Percentiles rank a stretch among this genome's conserved stretches.
phyloP scores from a whole-genome alignment of 2,797 vertebrate species.

The Petrocephalus sullivani region DNA sequence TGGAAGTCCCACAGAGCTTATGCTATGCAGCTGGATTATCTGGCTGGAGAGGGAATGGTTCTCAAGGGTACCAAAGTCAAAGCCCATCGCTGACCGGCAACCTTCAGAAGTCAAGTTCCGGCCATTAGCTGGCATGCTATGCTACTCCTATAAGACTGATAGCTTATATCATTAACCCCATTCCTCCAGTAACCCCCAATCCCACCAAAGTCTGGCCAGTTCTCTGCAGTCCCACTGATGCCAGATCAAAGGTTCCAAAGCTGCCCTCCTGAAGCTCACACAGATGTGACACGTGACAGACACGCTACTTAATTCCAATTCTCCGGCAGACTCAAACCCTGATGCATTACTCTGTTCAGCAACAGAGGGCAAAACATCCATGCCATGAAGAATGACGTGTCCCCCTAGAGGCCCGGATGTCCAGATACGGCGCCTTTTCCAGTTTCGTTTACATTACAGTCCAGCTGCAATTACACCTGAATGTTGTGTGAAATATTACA shows the following conservation, averaged over 20 bases:
- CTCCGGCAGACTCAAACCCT: neutral
- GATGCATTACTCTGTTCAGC: neutral
- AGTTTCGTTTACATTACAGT: neutral
- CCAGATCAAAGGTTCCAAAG: neutral
- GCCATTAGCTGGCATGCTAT: neutral
- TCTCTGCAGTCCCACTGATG: neutral
- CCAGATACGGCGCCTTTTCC: neutral
- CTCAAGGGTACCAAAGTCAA: neutral
- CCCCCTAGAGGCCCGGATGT: neutral
- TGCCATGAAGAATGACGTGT: neutral
- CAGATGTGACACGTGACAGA: neutral
- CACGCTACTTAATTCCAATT: neutral
- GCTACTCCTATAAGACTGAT: neutral
- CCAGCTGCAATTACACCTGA: neutral
- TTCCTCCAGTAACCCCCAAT: neutral
- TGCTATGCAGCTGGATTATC: neutral
- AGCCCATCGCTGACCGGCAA: neutral
- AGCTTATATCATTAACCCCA: neutral
- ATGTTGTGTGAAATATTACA: neutral
- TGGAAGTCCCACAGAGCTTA: neutral
- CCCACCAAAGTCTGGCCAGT: neutral
- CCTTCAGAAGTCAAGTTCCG: neutral
- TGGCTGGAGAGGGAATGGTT: neutral
- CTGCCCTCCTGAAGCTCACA: neutral
- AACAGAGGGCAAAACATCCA: too few species aligned